Conservation (phyloP, 2,888 invertebrate species). For the Eristalis intricaria region DNA sequence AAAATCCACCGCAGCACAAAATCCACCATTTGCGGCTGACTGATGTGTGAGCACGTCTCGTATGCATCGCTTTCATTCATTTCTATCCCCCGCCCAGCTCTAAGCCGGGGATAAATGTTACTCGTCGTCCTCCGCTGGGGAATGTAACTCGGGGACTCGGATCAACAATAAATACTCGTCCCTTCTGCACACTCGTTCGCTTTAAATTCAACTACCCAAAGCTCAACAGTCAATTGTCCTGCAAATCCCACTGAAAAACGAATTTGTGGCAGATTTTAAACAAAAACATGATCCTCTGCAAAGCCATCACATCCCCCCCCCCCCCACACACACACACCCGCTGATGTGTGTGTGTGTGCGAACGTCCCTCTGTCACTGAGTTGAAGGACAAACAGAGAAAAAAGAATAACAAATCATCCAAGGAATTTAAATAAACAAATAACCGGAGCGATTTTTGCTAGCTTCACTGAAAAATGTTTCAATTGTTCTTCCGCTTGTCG, state of each 20-base stretch:
- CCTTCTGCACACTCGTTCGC: background rate
- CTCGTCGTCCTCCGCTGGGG: background rate
- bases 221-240: conserved; percentile 1
- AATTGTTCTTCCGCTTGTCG: conserved; percentile 36
- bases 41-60: background rate
- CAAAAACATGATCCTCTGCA: background rate
- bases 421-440: conserved; percentile 34
- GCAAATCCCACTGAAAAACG: background rate
- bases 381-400: background rate
- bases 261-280: background rate
- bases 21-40: background rate
- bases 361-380: background rate
- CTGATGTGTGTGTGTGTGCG: background rate
- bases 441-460: conserved; percentile 1
- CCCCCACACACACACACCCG: too few relatives aligned
- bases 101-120: background rate
- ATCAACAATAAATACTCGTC: background rate
- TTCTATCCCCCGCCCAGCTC: background rate
- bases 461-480: conserved; percentile 39
- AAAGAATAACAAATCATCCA: conserved; percentile 19
- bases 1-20: background rate
- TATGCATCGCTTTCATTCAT: background rate
- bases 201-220: background rate
- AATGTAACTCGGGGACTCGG: background rate
- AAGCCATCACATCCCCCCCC: background rate